Evolutionary conservation across 1,140 invertebrate genomes (phyloP), one percentile per base, ranked within the genome.

Genomic region (Brachionus calyciflorus): DNA sequence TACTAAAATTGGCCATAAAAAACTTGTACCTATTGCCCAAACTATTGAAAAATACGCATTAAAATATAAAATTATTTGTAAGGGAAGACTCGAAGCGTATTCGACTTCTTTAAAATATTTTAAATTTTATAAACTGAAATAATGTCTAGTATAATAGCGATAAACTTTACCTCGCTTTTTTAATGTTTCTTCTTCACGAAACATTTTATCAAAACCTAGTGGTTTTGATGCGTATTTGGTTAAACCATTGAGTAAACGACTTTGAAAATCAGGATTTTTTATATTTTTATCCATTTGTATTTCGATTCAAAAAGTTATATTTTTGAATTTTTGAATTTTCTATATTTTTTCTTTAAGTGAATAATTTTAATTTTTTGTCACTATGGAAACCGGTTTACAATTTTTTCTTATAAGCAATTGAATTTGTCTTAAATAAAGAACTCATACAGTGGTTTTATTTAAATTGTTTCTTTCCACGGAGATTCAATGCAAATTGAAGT

Each of bases 51-150:
- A 87, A 81, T 90, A 89, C 3, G 88, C 85, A 84, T 94, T 93
- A 78, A 91, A 89, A 83, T 91, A 92, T 40, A 94, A 84, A 69
- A 89, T 87, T 84, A 93, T 92, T 86, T 95, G 93, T 24, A 95
- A 85, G 3, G 89, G 88, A 49, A 93, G 84, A 87, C 87, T 92
- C 1, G 90, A 88, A 33, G 87, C 82, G 81, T 83, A 85, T 57
- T 82, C 84, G 81, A 83, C 81, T 46, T 81, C 85, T 85, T 73
- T 40, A 51, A 17, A 41, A 60, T 41, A 33, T 17, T 30, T 10
- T 2, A 9, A 3, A 19, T 41, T n/a, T 9, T 41, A 21, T 7
- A 9, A 57, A 1, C 24, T 10, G 2, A 46, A 51, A 33, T 2
- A 30, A 10, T 48, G 5, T 48, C 17, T 0, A 19, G 9, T 49